Evolutionary conservation across 2,113 vertebrate genomes (phyloP).

Genomic region (human (Homo sapiens)): GRCh38 chr3:193737501-193738000

Average conservation of each 20-base stretch:
- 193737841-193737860: neutral
- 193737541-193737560: slow-evolving; percentile 89
- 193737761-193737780: slow-evolving; percentile 88
- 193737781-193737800: slow-evolving; percentile 83
- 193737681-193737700: slow-evolving; percentile 91
- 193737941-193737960: neutral
- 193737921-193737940: slow-evolving; percentile 9
- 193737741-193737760: slow-evolving; percentile 82
- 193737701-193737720: slow-evolving; percentile 89
- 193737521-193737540: slow-evolving; percentile 96
- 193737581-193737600: slow-evolving; percentile 94
- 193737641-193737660: slow-evolving; percentile 94
- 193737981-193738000: neutral
- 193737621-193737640: slow-evolving; percentile 83
- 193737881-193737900: neutral
- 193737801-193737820: slow-evolving; percentile 19
- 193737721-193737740: slow-evolving; percentile 84
- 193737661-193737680: slow-evolving; percentile 89
- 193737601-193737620: slow-evolving; percentile 89
- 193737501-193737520: slow-evolving; percentile 90
- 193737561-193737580: slow-evolving; percentile 95
- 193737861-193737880: neutral
- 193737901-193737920: slow-evolving; percentile 11
- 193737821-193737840: slow-evolving; percentile 43
- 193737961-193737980: neutral